Evolutionary conservation across 2,888 invertebrate genomes (phyloP), one percentile per base, ranked within the genome.

Genomic region (Ichneumoninae sp.): DNA sequence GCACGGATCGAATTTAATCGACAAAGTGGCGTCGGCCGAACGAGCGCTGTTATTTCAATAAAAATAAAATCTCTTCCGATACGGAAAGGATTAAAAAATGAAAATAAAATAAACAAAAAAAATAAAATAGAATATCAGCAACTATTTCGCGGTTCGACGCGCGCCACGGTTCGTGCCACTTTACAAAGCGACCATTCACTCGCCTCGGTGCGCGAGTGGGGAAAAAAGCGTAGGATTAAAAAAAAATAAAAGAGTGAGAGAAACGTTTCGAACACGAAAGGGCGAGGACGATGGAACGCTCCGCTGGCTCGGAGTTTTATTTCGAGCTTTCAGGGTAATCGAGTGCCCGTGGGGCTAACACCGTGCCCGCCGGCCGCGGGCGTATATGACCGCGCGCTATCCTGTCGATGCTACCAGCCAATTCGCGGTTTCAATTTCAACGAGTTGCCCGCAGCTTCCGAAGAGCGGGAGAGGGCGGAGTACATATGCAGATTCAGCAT

Each of bases 401-500:
- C 57, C 69, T 22, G 68, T 75, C 75, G 52, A 63, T 36, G 63
- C n/a, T 50, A 52, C 66, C 77, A 47, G 83, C 79, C 83, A 85
- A 85, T 86, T 87, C 79, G 81, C 70, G 83, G 84, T 86, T 86
- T 83, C 82, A 83, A 83, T 84, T 81, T 68, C 71, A 83, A 57
- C 63, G 71, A 71, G 50, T 81, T 76, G 68, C 30, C 68, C 81
- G 33, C 66, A 52, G 50, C 30, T 77, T 77, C 50, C 68, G 22
- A 52, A 73, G 73, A 63, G 63, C 47, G 6, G 33, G 63, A 60
- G 4, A 40, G 10, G 13, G 47, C 30, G n/a, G 19, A 26, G 4
- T 57, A 36, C 52, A 36, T n/a, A 73, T 36, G 44, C 47, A 63
- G 47, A 63, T 74, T 63, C 30, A 33, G 30, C 30, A 50, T 33